Conservation (phyloP, 1,140 invertebrate species). For the Drosophila nasuta region DNA sequence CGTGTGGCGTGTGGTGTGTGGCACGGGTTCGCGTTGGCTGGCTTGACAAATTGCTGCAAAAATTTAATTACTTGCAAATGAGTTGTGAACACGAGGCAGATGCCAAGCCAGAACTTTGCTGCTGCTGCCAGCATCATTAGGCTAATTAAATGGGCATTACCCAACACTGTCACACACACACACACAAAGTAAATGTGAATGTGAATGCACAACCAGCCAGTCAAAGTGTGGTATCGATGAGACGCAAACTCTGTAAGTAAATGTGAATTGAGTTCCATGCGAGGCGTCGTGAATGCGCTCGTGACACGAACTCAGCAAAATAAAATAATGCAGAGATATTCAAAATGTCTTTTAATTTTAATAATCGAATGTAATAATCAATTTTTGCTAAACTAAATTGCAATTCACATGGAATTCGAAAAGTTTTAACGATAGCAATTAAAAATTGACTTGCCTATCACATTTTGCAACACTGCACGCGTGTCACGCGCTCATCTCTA, state of each 20-base stretch:
- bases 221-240: constrained; percentile 18
- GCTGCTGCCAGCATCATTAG: constrained; percentile 44
- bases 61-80: constrained; percentile 71
- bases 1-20: not conserved
- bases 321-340: too few species aligned
- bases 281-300: not conserved
- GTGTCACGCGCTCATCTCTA: constrained; percentile 4
- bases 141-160: constrained; percentile 58
- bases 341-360: too few species aligned
- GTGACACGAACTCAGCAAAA: not conserved
- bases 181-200: constrained; percentile 2
- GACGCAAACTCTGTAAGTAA: not conserved
- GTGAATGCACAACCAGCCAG: not conserved
- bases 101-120: constrained; percentile 27
- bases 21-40: not conserved
- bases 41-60: constrained; percentile 63
- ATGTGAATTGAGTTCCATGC: not conserved
- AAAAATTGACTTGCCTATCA: not conserved
- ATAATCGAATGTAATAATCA: too few species aligned
- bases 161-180: constrained; percentile 30
- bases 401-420: too few species aligned
- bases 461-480: not conserved
- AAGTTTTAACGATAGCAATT: too few species aligned
- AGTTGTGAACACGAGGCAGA: constrained; percentile 50
- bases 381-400: too few species aligned